Evolutionary conservation across 1,140 invertebrate species (phyloP).

Genomic region (Megathymus violae): DNA sequence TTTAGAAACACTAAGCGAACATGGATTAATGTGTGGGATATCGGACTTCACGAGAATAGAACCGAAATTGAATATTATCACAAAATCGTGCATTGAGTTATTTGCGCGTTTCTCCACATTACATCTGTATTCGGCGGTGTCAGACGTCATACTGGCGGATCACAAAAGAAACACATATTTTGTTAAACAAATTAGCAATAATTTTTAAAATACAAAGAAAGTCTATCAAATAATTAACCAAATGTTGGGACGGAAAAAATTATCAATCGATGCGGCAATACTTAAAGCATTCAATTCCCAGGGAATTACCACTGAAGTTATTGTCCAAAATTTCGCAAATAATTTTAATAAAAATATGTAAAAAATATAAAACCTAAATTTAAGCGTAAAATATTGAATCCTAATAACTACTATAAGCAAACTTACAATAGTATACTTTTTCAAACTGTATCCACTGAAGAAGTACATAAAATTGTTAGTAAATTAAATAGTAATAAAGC

Average conservation of each 20-base stretch:
- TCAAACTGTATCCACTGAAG: slow-evolving; percentile 38
- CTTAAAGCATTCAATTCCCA: slow-evolving; percentile 40
- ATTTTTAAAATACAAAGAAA: slow-evolving; percentile 45
- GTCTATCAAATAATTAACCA: too few relatives aligned
- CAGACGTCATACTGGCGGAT: slow-evolving; percentile 49
- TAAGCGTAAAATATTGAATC: slow-evolving; percentile 21
- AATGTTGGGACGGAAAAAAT: slow-evolving; percentile 41
- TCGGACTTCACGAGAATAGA: too few relatives aligned
- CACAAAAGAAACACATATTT: slow-evolving; percentile 48
- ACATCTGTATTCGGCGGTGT: too few relatives aligned
- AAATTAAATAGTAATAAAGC: slow-evolving; percentile 35
- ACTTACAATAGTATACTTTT: slow-evolving; percentile 38
- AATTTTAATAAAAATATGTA: slow-evolving; percentile 31
- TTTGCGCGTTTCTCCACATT: slow-evolving; percentile 51
- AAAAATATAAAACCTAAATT: slow-evolving; percentile 36
- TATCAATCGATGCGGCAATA: slow-evolving; percentile 45
- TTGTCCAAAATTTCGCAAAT: too few relatives aligned
- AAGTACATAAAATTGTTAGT: slow-evolving; percentile 38
- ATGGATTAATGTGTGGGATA: too few relatives aligned
- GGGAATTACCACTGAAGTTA: slow-evolving; percentile 33
- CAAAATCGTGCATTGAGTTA: slow-evolving; percentile 50
- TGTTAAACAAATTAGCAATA: slow-evolving; percentile 40
- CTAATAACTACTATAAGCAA: slow-evolving; percentile 11
- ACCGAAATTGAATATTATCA: too few relatives aligned
- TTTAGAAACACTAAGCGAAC: too few relatives aligned